A percentile compares a stretch with the other conserved stretches of the same genome.
These are phyloP conservation scores for Bostrychus sinensis DNA, from an alignment of 2,113 vertebrate genomes.

Conservation along the genomic window DNA sequence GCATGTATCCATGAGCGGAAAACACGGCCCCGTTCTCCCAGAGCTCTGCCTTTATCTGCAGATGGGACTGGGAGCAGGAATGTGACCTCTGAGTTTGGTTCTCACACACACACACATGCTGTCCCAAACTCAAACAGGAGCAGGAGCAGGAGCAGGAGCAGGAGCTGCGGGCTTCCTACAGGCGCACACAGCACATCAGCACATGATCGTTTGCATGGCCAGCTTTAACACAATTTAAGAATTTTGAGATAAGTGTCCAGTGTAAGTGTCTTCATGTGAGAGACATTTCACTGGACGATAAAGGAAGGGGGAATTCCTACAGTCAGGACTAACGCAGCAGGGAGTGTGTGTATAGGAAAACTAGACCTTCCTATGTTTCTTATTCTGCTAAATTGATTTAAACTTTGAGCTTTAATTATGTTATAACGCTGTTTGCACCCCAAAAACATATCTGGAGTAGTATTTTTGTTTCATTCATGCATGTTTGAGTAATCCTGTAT, in stretches of 20 bases:
- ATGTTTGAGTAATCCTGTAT: too few relatives aligned
- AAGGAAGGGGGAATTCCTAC: constrained; percentile 47
- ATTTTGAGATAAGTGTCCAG: constrained; percentile 70
- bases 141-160: constrained; percentile 39
- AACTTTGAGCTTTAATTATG: too few relatives aligned
- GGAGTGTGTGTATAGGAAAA: background rate
- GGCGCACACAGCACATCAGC: constrained; percentile 43
- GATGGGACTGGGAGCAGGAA: constrained; percentile 79
- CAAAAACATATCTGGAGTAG: too few relatives aligned
- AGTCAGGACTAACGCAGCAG: constrained; percentile 45
- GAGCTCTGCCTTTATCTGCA: constrained; percentile 78
- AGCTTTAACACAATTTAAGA: constrained; percentile 70
- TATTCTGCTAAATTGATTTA: too few relatives aligned
- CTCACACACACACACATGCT: constrained; percentile 65
- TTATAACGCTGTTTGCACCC: too few relatives aligned
- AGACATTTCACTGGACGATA: constrained; percentile 57
- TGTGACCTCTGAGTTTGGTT: constrained; percentile 79
- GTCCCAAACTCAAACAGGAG: constrained; percentile 47
- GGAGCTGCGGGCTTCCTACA: constrained; percentile 5
- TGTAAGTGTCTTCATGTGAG: constrained; percentile 75
- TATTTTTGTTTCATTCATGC: too few relatives aligned
- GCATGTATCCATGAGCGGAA: constrained; percentile 83
- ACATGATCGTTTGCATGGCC: constrained; percentile 67
- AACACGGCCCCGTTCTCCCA: constrained; percentile 75
- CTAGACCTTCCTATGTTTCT: background rate